phyloP scores from a whole-genome alignment of 2,797 vertebrate genomes.

The Argyrosomus regius region DNA sequence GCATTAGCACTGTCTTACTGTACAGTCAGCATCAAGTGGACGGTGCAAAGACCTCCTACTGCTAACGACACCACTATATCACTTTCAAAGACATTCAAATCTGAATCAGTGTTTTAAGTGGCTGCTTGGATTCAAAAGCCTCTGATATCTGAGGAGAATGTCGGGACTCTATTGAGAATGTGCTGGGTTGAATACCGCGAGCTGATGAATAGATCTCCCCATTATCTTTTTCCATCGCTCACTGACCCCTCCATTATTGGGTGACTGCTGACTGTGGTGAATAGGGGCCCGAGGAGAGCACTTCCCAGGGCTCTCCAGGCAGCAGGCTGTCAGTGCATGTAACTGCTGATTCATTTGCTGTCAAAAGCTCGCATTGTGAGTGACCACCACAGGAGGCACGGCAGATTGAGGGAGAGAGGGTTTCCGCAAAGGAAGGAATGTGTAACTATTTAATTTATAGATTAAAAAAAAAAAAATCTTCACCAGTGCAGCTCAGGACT shows the following conservation, averaged over 20 bases:
- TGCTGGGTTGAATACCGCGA: conserved; percentile 71
- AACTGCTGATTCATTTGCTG: conserved; percentile 88
- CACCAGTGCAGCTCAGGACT: conserved; percentile 1
- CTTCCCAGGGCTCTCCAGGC: conserved; percentile 78
- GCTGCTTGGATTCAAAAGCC: conserved; percentile 70
- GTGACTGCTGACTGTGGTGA: conserved; percentile 82
- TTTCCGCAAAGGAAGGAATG: conserved; percentile 75
- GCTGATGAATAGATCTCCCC: conserved; percentile 79
- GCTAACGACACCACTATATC: conserved; percentile 62
- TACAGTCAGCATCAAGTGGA: conserved; percentile 15
- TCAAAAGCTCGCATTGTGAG: conserved; percentile 86
- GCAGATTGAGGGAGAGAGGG: conserved; percentile 59
- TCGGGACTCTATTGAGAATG: conserved; percentile 74
- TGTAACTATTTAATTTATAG: conserved; percentile 71
- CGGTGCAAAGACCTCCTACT: conserved; percentile 39
- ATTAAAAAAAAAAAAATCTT: conserved; percentile 19
- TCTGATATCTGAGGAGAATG: conserved; percentile 77
- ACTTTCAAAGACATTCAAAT: conserved; percentile 76
- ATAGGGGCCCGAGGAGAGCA: conserved; percentile 76
- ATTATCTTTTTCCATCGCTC: conserved; percentile 83
- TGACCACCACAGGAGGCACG: conserved; percentile 74
- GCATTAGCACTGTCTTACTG: conserved; percentile 5
- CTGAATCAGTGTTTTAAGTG: conserved; percentile 76
- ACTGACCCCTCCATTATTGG: conserved; percentile 85
- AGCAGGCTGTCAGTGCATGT: conserved; percentile 83